Base-by-base conservation (phyloP, 2,888 invertebrate genomes). In the Apamea crenata region DNA sequence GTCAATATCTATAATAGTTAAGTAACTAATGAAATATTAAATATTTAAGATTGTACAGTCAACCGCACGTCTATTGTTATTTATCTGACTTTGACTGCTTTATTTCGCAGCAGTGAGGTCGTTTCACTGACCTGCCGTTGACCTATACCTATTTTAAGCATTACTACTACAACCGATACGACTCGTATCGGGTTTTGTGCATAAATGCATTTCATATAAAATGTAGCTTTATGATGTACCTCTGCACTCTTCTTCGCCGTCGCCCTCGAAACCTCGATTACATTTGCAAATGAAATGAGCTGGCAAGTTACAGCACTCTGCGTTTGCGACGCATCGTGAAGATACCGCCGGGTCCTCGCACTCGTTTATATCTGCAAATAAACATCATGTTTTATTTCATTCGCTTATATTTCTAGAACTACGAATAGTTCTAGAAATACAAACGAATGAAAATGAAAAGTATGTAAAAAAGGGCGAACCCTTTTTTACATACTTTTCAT, bases 231-330 rank as follows among this genome's bases (percentile, higher is more conserved):
- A 29, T 71, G 59, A 87, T 81, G 40, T 93, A 98, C 98, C 98
- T 96, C 97, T 97, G 96, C 99, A 99, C 93, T 98, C 97, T 90
- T 98, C 98, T 97, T 99, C 99, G 65, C 99, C 99, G 91, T 99
- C 99, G 83, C 99, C 99, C 95, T 98, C 98, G 92, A 98, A 99
- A 79, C 99, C 99, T 82, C 98, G 98, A 91, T 98, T 98, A 96
- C 99, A 99, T 97, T 99, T 99, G 97, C 99, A 99, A 90, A 99
- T 98, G 96, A 99, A 99, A 97, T 99, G 99, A 89, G 99, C 98
- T 71, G 99, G 99, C 91, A 99, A 97, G 97, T 99, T 99, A 94
- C 99, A 99, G 95, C 99, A 99, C 95, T 99, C 99, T 66, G 99
- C 98, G 95, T 99, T 99, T 94, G 98, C 97, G 83, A 99, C 99